Evolutionary conservation across 2,113 vertebrate species (phyloP).

Genomic region (Microcebus griseorufus): DNA sequence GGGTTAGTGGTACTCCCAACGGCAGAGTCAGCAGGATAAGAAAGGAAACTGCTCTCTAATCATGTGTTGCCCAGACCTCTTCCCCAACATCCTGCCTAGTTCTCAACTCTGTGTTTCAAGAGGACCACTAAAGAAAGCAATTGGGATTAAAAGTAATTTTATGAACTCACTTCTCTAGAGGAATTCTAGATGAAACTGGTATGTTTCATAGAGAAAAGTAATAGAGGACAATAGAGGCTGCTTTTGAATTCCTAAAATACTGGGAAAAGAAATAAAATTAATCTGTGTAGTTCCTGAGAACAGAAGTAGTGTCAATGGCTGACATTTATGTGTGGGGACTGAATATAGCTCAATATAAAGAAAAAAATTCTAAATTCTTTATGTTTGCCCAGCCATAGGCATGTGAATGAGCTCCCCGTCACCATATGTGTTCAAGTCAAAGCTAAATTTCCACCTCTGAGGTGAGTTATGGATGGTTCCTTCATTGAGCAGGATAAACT

Average conservation of each 20-base stretch:
- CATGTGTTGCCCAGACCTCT: not conserved
- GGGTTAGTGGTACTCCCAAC: not conserved
- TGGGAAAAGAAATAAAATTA: not conserved
- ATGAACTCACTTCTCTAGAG: conserved; percentile 8
- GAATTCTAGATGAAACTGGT: not conserved
- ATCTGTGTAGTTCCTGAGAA: not conserved
- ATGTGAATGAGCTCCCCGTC: not conserved
- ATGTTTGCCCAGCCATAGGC: not conserved
- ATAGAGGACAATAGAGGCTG: not conserved
- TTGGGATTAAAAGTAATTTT: not conserved
- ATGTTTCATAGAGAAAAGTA: not conserved
- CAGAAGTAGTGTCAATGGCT: not conserved
- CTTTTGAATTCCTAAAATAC: not conserved
- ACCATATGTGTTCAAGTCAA: not conserved
- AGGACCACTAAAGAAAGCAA: not conserved
- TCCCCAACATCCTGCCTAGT: not conserved
- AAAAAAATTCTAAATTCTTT: not conserved
- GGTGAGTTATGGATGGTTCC: not conserved
- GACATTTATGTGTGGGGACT: not conserved
- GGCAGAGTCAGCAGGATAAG: not conserved
- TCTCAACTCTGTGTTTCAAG: not conserved
- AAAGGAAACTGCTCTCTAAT: not conserved
- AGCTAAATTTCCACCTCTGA: not conserved
- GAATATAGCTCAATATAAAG: not conserved
- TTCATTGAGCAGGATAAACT: not conserved